Conservation (phyloP, 2,797 vertebrate species). For the Eulemur mongoz region DNA sequence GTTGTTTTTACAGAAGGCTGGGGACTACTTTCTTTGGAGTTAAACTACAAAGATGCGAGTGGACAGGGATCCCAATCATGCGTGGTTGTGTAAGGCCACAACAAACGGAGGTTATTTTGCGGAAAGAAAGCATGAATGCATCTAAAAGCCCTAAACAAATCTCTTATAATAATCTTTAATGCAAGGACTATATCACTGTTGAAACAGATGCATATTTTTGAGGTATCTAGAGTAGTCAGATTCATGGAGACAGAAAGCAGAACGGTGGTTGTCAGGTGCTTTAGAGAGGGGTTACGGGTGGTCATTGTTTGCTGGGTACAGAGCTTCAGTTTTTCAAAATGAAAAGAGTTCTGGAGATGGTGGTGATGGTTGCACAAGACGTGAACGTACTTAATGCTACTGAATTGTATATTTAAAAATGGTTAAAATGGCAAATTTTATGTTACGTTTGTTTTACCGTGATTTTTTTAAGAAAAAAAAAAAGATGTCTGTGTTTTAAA, state of each 20-base stretch:
- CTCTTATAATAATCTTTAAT: background rate
- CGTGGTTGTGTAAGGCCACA: background rate
- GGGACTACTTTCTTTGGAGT: background rate
- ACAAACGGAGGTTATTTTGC: background rate
- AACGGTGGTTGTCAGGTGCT: background rate
- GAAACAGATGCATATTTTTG: background rate
- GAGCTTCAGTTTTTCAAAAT: background rate
- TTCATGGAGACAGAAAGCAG: background rate
- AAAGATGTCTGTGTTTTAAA: background rate
- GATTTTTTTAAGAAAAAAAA: background rate
- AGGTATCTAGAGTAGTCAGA: background rate
- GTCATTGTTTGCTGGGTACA: background rate
- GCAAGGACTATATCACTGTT: background rate
- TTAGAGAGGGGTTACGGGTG: rapidly evolving
- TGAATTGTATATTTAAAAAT: background rate
- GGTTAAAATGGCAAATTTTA: background rate
- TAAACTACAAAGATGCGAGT: conserved; percentile 13
- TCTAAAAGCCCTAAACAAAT: background rate
- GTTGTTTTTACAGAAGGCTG: background rate
- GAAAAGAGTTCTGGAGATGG: background rate
- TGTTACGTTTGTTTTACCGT: background rate
- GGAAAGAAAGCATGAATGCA: background rate
- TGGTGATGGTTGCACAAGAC: too few species aligned
- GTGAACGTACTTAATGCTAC: background rate
- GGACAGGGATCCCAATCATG: background rate